Conservation (phyloP, 2,113 vertebrate genomes). For the Amazona vittata region DNA sequence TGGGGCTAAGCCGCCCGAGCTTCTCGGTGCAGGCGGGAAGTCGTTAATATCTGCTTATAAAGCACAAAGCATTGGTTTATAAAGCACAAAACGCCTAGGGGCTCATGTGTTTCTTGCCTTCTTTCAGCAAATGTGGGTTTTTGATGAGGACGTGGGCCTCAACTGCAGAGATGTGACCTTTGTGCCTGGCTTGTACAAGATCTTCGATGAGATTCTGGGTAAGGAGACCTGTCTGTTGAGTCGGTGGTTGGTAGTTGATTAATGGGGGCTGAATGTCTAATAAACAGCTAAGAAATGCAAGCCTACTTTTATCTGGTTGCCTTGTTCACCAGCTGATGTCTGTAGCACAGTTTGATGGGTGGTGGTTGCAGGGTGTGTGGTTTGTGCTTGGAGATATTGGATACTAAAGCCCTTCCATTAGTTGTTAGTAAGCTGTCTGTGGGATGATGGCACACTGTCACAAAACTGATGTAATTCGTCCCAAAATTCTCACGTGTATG, state of each 20-base stretch:
- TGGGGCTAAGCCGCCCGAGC: neutral
- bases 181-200: conserved; percentile 98
- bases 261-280: neutral
- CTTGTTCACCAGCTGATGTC: neutral
- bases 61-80: too few species aligned
- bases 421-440: neutral
- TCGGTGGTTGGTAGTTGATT: neutral
- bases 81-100: too few species aligned
- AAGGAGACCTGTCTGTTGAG: conserved; percentile 18
- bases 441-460: neutral
- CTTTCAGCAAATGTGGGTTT: conserved; percentile 97
- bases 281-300: neutral
- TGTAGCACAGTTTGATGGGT: rapidly evolving
- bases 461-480: neutral
- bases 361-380: rapidly evolving
- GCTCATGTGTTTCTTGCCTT: neutral
- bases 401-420: neutral
- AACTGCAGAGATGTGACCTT: conserved; percentile 92
- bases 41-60: neutral
- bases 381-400: neutral
- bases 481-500: neutral
- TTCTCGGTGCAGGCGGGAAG: rapidly evolving
- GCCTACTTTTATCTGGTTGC: neutral
- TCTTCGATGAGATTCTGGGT: conserved; percentile 99
- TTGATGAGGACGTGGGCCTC: conserved; percentile 86